These are phyloP conservation scores for Mobula hypostoma DNA, from an alignment of 2,113 vertebrate genomes.

Conservation along the genomic window DNA sequence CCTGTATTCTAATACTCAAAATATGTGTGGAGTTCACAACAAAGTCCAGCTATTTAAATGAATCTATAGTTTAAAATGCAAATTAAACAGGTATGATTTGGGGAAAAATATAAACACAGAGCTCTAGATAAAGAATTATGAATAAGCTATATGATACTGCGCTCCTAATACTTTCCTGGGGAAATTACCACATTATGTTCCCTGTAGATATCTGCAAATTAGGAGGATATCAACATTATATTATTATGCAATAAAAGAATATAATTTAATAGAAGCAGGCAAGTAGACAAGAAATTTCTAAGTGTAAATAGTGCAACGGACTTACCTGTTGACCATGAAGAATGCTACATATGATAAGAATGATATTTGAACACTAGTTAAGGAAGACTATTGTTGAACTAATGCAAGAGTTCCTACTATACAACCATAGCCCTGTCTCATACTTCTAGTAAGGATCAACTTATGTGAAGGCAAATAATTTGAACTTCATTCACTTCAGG, in stretches of 20 bases:
- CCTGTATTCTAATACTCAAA: neutral
- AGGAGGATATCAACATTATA: neutral
- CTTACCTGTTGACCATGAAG: neutral
- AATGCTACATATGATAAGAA: neutral
- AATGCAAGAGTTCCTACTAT: neutral
- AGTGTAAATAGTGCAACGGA: neutral
- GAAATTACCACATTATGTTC: neutral
- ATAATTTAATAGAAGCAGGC: neutral
- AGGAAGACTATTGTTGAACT: neutral
- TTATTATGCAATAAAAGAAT: neutral
- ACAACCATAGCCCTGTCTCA: neutral
- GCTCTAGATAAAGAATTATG: neutral
- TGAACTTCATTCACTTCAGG: neutral
- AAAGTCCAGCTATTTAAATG: neutral
- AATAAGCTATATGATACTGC: neutral
- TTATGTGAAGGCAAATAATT: neutral
- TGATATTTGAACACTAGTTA: neutral
- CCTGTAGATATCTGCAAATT: neutral
- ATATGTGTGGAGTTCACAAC: neutral
- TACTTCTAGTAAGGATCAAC: neutral
- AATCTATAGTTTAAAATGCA: neutral
- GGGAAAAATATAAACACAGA: neutral
- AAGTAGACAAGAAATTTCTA: neutral
- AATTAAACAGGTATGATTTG: neutral
- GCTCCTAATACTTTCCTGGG: neutral